Conservation (phyloP, 2,113 vertebrate genomes). For the Epinephelus fuscoguttatus region DNA sequence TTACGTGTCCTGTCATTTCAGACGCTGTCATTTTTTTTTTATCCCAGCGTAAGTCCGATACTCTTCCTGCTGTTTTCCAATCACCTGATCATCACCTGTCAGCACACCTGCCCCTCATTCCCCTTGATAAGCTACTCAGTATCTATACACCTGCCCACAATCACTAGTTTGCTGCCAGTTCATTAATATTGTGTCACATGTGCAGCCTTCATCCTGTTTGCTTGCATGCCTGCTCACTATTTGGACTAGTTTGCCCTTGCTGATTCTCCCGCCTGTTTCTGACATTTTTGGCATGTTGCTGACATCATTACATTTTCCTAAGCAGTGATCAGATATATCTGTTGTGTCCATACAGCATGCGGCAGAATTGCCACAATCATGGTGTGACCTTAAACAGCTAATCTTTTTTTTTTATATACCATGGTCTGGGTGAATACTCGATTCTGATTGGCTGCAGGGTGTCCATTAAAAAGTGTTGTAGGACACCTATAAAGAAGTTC, state of each 20-base stretch:
- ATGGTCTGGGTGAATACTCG: too few relatives aligned
- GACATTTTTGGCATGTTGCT: too few relatives aligned
- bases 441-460: too few relatives aligned
- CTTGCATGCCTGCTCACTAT: not conserved
- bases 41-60: not conserved
- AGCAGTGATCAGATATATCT: not conserved
- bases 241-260: not conserved
- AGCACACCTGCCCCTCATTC: slow-evolving; percentile 34
- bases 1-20: not conserved
- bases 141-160: slow-evolving; percentile 14
- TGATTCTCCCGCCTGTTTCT: slow-evolving; percentile 1
- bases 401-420: not conserved
- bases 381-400: not conserved
- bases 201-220: slow-evolving; percentile 2
- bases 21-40: not conserved
- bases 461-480: too few relatives aligned
- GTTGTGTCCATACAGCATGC: not conserved
- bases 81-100: slow-evolving; percentile 19
- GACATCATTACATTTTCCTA: not conserved
- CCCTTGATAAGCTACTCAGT: slow-evolving; percentile 18
- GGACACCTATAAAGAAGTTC: too few relatives aligned
- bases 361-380: not conserved
- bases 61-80: not conserved
- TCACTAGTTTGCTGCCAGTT: not conserved
- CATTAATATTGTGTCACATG: slow-evolving; percentile 28